Conservation (phyloP, 92 coral and sea anemone genomes). For the Pocillopora meandrina region DNA sequence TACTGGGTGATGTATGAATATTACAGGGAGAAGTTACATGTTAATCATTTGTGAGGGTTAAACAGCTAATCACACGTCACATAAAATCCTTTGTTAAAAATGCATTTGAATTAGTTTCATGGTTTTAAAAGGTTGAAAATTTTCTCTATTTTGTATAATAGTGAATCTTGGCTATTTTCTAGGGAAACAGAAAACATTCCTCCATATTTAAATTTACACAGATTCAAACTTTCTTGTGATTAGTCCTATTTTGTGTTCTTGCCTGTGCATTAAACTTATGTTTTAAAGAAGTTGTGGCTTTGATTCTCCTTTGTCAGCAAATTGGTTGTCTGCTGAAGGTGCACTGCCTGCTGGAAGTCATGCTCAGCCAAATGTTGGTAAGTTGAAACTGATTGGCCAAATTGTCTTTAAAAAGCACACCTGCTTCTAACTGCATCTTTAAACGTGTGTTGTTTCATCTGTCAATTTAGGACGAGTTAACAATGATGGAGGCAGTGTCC, state of each 20-base stretch:
- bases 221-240: too few relatives aligned
- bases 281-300: too few relatives aligned
- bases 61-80: too few relatives aligned
- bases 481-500: slow-evolving; percentile 40
- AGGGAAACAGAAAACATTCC: neutral
- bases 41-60: too few relatives aligned
- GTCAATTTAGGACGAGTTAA: slow-evolving; percentile 15
- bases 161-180: neutral
- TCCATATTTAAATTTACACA: neutral
- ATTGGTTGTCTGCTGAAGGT: slow-evolving; percentile 77
- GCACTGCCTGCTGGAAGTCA: slow-evolving; percentile 41
- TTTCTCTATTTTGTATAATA: neutral
- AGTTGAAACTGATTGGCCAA: neutral
- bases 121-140: neutral
- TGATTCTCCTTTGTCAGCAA: slow-evolving; percentile 41
- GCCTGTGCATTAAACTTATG: too few relatives aligned
- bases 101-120: too few relatives aligned
- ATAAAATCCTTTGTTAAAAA: too few relatives aligned
- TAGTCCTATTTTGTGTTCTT: neutral
- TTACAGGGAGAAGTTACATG: too few relatives aligned
- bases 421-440: neutral
- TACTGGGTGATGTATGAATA: too few relatives aligned
- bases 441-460: neutral
- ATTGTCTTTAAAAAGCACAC: neutral
- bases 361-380: slow-evolving; percentile 19